Percentiles rank a stretch among this genome's conserved stretches.
Conservation (phyloP, 2,888 invertebrate genomes). For the Leucophenga maculata region DNA sequence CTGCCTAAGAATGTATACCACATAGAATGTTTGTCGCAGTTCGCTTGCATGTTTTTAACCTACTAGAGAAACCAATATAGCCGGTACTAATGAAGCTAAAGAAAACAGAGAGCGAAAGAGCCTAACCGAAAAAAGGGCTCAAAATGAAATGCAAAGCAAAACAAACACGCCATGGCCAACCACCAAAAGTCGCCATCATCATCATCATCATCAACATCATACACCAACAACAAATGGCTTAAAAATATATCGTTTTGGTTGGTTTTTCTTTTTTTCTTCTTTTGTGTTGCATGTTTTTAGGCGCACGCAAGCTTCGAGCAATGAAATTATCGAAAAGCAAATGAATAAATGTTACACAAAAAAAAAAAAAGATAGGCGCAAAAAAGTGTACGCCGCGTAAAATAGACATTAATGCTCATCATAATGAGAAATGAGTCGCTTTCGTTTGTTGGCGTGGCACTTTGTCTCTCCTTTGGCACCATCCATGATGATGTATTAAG, state of each 20-base stretch:
- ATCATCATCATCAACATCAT: too few species aligned
- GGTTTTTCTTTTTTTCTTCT: conserved; percentile 21
- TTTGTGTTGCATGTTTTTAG: conserved; percentile 52
- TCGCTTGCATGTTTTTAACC: background rate
- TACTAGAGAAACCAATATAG: too few species aligned
- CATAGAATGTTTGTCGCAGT: background rate
- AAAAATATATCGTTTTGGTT: conserved; percentile 25
- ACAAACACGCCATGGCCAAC: conserved; percentile 55
- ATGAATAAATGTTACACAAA: background rate
- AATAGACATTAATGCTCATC: conserved; percentile 52
- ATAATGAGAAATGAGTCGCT: conserved; percentile 49
- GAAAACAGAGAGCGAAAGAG: too few species aligned
- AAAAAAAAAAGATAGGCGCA: conserved; percentile 39
- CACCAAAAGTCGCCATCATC: background rate
- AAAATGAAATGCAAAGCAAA: conserved; percentile 50
- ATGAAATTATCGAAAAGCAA: conserved; percentile 24
- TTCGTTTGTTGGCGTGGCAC: background rate
- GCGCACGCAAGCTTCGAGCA: conserved; percentile 52
- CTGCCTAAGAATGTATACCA: conserved; percentile 7
- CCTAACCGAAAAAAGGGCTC: too few species aligned
- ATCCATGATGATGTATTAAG: background rate
- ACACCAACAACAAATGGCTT: background rate
- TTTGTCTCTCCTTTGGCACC: background rate
- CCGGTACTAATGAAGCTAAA: too few species aligned
- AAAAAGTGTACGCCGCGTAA: conserved; percentile 32